Conservation (phyloP, 2,797 vertebrate species). For the Leucoraja ocellata region DNA sequence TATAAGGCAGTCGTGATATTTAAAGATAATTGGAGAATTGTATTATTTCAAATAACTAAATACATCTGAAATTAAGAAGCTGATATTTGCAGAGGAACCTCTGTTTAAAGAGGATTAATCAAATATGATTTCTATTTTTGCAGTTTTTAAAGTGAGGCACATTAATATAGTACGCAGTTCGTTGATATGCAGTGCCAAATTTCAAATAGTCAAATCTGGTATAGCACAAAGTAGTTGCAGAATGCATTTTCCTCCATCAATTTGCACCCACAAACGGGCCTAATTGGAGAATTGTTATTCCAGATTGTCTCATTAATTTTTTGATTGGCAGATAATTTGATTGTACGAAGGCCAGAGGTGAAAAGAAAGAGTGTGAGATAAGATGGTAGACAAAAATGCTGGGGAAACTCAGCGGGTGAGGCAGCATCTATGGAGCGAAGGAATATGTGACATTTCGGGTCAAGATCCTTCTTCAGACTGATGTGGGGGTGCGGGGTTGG, state of each 20-base stretch:
- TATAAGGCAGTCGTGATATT: neutral
- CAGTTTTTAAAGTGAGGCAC: neutral
- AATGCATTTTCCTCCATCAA: neutral
- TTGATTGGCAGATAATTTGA: too few relatives aligned
- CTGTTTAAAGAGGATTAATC: neutral
- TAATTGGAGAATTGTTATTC: neutral
- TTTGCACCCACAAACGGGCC: neutral
- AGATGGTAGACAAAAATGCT: too few relatives aligned
- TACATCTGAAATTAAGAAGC: too few relatives aligned
- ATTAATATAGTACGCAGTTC: neutral
- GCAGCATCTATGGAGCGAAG: too few relatives aligned
- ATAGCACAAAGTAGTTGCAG: neutral
- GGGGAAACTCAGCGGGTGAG: too few relatives aligned
- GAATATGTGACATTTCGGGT: too few relatives aligned
- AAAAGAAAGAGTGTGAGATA: too few relatives aligned
- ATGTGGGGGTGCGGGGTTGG: too few relatives aligned
- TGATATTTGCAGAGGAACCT: neutral
- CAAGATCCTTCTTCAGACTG: too few relatives aligned
- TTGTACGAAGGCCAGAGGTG: too few relatives aligned
- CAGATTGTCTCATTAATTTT: neutral
- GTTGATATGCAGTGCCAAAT: neutral
- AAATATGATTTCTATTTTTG: neutral
- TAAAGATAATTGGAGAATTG: neutral
- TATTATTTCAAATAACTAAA: too few relatives aligned
- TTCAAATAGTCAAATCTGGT: neutral